Percentiles rank a stretch among this genome's conserved stretches.
Conservation (phyloP, 2,113 vertebrate genomes). For the Pteronura brasiliensis region DNA sequence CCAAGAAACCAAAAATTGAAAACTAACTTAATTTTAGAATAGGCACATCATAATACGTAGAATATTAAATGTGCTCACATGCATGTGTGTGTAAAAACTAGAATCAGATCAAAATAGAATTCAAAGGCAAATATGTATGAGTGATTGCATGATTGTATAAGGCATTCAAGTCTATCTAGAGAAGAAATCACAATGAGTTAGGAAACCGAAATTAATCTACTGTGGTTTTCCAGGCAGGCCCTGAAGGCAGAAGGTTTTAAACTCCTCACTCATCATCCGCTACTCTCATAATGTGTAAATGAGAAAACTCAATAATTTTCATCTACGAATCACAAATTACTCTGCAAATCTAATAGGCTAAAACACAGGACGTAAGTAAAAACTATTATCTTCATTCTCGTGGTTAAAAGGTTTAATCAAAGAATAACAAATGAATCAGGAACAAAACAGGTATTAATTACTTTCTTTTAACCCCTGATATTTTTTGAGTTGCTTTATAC, state of each 20-base stretch:
- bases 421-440: background rate
- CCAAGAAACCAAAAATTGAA: conserved; percentile 9
- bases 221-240: conserved; percentile 29
- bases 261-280: conserved; percentile 13
- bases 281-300: conserved; percentile 20
- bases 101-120: conserved; percentile 23
- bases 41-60: background rate
- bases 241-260: background rate
- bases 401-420: background rate
- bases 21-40: conserved; percentile 46
- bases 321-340: conserved; percentile 42
- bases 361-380: conserved; percentile 9
- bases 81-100: background rate
- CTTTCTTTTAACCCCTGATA: background rate
- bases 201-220: conserved; percentile 51
- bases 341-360: conserved; percentile 34
- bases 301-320: conserved; percentile 57
- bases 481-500: background rate
- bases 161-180: conserved; percentile 15
- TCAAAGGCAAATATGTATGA: conserved; percentile 32
- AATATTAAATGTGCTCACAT: background rate
- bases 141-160: background rate
- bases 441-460: background rate
- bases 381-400: background rate
- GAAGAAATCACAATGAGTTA: conserved; percentile 57